phyloP scores from a whole-genome alignment of 2,888 invertebrate species.

The Drosophila pegasa region DNA sequence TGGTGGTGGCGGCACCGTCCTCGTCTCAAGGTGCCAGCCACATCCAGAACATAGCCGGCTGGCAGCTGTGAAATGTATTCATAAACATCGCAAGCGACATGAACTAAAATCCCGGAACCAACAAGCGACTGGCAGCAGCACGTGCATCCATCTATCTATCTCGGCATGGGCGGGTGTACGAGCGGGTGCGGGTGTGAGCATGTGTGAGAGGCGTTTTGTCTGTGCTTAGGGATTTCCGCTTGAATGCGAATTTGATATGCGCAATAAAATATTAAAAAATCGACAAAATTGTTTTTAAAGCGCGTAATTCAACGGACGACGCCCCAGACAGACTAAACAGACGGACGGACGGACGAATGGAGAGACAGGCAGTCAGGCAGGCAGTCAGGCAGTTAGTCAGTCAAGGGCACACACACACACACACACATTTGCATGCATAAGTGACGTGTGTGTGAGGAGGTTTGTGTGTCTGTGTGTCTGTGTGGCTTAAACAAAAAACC shows the following conservation, averaged over 20 bases:
- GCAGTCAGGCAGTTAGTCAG: slow-evolving; percentile 23
- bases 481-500: slow-evolving; percentile 44
- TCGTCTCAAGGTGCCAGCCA: slow-evolving; percentile 58
- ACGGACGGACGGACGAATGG: background rate
- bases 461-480: slow-evolving; percentile 21
- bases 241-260: slow-evolving; percentile 78
- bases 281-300: slow-evolving; percentile 77
- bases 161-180: background rate
- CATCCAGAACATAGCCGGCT: slow-evolving; percentile 24
- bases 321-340: slow-evolving; percentile 10
- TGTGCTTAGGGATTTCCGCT: slow-evolving; percentile 77
- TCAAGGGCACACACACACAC: slow-evolving; percentile 20
- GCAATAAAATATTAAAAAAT: slow-evolving; percentile 78
- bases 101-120: slow-evolving; percentile 64
- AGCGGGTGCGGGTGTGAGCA: slow-evolving; percentile 1
- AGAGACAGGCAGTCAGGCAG: slow-evolving; percentile 16
- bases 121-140: slow-evolving; percentile 72
- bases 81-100: slow-evolving; percentile 74
- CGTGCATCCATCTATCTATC: slow-evolving; percentile 62
- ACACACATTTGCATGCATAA: slow-evolving; percentile 27
- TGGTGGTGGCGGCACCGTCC: no score
- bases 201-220: slow-evolving; percentile 57
- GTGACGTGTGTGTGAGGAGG: slow-evolving; percentile 17
- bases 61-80: slow-evolving; percentile 69
- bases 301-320: slow-evolving; percentile 66